phyloP scores from a whole-genome alignment of 92 coral and sea anemone species.

The Bergia puertoricense region DNA sequence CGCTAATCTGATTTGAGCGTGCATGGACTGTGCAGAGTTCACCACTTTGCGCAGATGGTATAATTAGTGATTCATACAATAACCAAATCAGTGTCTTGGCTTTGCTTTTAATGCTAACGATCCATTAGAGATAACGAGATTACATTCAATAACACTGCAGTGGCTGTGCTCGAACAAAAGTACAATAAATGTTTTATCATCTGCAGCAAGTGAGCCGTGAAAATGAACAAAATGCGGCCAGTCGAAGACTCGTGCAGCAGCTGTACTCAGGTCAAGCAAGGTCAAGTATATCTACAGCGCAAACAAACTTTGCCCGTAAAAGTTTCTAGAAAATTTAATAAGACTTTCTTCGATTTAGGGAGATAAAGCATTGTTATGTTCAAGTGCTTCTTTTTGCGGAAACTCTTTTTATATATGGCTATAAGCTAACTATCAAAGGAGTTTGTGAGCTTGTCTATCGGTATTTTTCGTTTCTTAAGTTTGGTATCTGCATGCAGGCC shows the following conservation, averaged over 20 bases:
- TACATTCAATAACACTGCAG: constrained; percentile 5
- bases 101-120: constrained; percentile 24
- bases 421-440: not conserved
- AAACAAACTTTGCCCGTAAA: constrained; percentile 23
- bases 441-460: not conserved
- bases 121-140: constrained; percentile 22
- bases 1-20: not conserved
- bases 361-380: constrained; percentile 14
- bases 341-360: not conserved
- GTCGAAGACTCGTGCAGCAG: constrained; percentile 35
- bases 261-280: constrained; percentile 28
- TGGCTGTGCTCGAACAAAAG: constrained; percentile 5
- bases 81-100: not conserved
- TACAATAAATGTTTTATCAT: constrained; percentile 38
- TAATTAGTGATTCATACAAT: constrained; percentile 1
- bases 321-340: constrained; percentile 1
- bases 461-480: not conserved
- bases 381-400: not conserved
- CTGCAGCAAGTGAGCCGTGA: constrained; percentile 51
- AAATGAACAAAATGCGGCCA: constrained; percentile 17
- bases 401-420: not conserved
- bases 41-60: not conserved
- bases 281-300: constrained; percentile 26
- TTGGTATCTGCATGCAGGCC: not conserved
- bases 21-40: not conserved